A percentile compares a stretch with the other conserved stretches of the same genome.
These are phyloP conservation scores for Rhingia campestris DNA, from an alignment of 2,888 invertebrate species.

Conservation along the genomic window DNA sequence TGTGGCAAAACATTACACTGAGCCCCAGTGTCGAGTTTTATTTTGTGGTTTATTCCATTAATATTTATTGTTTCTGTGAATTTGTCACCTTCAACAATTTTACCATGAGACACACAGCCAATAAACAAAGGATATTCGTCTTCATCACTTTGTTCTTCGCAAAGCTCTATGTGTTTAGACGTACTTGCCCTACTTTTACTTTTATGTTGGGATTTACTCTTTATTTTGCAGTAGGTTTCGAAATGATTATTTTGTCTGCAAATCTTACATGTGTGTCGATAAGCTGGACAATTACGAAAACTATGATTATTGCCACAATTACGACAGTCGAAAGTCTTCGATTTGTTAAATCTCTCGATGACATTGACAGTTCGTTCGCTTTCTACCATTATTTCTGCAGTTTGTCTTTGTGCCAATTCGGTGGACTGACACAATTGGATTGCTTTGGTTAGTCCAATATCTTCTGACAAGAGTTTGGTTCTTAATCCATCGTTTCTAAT, in stretches of 20 bases:
- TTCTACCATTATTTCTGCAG: constrained; percentile 8
- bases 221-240: neutral
- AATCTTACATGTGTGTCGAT: neutral
- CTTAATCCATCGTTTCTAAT: constrained; percentile 12
- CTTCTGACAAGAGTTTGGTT: constrained; percentile 25
- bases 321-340: neutral
- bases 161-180: too few species aligned
- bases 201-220: constrained; percentile 1
- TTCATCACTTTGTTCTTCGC: neutral
- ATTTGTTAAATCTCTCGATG: neutral
- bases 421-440: constrained; percentile 14
- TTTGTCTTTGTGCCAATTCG: constrained; percentile 18
- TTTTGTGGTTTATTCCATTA: neutral
- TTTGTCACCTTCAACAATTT: constrained; percentile 3
- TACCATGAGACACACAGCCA: constrained; percentile 1
- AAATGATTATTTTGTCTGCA: neutral
- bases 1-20: too few species aligned
- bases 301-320: neutral
- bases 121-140: neutral
- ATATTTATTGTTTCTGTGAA: constrained; percentile 20
- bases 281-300: too few species aligned
- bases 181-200: neutral
- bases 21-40: constrained; percentile 2
- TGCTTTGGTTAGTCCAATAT: neutral
- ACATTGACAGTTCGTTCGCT: neutral